Evolutionary conservation across 2,113 vertebrate genomes (phyloP), one percentile per base, ranked within the genome.

Genomic region (Gallinago undulata): DNA sequence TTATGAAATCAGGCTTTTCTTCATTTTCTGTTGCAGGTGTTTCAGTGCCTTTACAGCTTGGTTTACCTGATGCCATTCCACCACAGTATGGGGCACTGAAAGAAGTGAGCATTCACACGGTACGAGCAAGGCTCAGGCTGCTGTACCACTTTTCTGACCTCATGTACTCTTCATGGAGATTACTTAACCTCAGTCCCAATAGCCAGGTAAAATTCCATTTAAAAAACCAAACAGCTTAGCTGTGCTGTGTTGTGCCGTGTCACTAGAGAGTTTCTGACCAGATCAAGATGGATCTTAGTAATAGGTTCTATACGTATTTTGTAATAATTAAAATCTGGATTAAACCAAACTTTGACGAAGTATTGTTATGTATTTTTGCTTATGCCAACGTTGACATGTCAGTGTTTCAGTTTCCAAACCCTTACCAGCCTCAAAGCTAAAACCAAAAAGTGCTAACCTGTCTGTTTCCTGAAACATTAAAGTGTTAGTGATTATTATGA

Each of bases 111-210:
- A 97, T 98, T 78, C 98, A 98, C 48, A 98, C 98, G 0, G 98
- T 98, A 33, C 94, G 98, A 74, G 98, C 98, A 28, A 94, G 98
- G 68, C 98, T 99, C 19, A 97, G 98, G 30, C 97, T 99, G 53
- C 98, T 99, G 4, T 99, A 99, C 95, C 98, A 99, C 85, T 99
- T 99, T 94, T 99, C 98, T 13, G 98, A 99, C 94, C 98, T 99
- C 96, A 98, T 99, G 98, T 99, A 99, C 66, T 98, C 98, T 4
- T 99, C 98, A 0, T 99, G 98, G 98, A 97, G 98, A 88, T 93
- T 99, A 4, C 97, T 99, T 50, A 99, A 99, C 78, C 98, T 99
- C 87, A 98, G 98, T 84, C 98, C 98, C 79, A 99, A 99, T 92
- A 99, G 98, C 78, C 98, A 99, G 98, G 98, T 99, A 97, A 97